Conservation (phyloP, 2,113 vertebrate genomes). For the Elephantulus edwardii region DNA sequence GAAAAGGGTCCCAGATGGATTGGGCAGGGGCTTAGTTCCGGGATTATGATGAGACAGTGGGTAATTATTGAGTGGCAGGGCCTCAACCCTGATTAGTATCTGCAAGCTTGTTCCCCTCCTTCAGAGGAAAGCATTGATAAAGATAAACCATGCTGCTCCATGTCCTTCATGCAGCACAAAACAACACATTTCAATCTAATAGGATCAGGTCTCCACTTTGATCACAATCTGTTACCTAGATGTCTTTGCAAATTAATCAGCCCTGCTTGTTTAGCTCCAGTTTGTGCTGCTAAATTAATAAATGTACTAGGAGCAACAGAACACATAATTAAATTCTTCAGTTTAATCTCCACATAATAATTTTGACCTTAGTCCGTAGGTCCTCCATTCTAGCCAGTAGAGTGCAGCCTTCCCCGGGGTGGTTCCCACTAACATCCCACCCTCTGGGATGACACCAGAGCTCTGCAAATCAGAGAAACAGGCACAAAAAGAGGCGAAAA, state of each 20-base stretch:
- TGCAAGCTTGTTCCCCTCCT: conserved; percentile 88
- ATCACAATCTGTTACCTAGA: conserved; percentile 91
- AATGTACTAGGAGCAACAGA: conserved; percentile 92
- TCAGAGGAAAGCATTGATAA: conserved; percentile 88
- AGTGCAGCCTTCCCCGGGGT: conserved; percentile 68
- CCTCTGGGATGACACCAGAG: conserved; percentile 63
- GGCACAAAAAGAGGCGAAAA: conserved; percentile 56
- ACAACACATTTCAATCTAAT: conserved; percentile 89
- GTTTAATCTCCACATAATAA: conserved; percentile 94
- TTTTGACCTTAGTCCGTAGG: conserved; percentile 87
- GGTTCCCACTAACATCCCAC: conserved; percentile 69
- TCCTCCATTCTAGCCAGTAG: conserved; percentile 77
- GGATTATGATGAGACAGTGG: conserved; percentile 96
- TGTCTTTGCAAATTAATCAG: conserved; percentile 92
- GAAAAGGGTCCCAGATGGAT: conserved; percentile 95
- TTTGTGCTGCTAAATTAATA: conserved; percentile 92
- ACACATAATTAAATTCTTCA: conserved; percentile 97
- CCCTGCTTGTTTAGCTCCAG: conserved; percentile 87
- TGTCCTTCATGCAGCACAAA: conserved; percentile 86
- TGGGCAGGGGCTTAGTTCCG: conserved; percentile 96
- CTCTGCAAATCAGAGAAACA: conserved; percentile 69
- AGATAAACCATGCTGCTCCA: conserved; percentile 86
- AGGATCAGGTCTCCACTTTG: conserved; percentile 89
- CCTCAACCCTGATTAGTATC: conserved; percentile 92
- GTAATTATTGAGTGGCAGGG: conserved; percentile 93